Base-by-base conservation (phyloP, 2,888 invertebrate genomes). In the Spicauda simplicius region DNA sequence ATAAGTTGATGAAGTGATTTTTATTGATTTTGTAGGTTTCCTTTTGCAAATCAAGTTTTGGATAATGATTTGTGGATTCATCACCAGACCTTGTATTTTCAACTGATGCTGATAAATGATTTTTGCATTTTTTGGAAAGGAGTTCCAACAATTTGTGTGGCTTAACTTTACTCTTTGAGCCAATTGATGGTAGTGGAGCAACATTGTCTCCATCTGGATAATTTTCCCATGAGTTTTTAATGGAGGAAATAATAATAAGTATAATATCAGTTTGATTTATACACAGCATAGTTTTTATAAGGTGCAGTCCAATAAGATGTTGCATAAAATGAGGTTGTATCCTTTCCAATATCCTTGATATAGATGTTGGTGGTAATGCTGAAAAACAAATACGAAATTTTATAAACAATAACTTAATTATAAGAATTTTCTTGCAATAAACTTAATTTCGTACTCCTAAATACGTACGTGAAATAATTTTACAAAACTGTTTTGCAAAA, bases 261-360 rank as follows among this genome's bases (percentile, higher is more conserved):
- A 88, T 76, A 18, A 88, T 78, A 71, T 87, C 41, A 33, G 2
- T 12, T 11, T 41, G 41, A 5, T 41, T 11, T 11, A 41, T 41
- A 14, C 12, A 1, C 41, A 14, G 12, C 14, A 41, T 14, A 41
- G 41, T 41, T 41, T 41, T 11, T 41, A 14, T 14, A 41, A 41
- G 12, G 14, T 41, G 41, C 41, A 41, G 41, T 30, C 87, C 88
- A 54, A 93, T 73, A 3, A 85, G 71, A 62, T 86, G 77, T 72
- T 77, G 84, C 87, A 92, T 88, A 70, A 80, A 90, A 53, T 80
- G 73, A 64, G 92, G 91, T 74, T 90, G 80, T 66, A 92, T 85
- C 67, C 74, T 80, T 74, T 87, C 83, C 52, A 92, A 70, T 74
- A 91, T 80, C 56, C 76, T 86, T 50, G 80, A 72, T 48, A 90